phyloP scores from a whole-genome alignment of 2,888 invertebrate species.

The Nebria brevicollis region DNA sequence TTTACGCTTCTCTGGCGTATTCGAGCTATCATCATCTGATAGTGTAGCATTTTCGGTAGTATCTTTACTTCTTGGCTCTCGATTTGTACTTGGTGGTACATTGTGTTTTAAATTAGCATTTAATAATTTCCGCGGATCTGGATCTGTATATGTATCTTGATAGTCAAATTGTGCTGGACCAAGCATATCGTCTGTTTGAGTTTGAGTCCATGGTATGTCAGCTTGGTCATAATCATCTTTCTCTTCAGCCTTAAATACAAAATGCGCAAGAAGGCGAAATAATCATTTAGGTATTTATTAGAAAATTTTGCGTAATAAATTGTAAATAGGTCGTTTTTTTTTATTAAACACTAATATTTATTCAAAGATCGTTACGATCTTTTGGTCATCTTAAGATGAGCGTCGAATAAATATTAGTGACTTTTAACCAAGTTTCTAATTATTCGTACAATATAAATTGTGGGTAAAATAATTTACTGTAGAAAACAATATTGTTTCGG shows the following conservation, averaged over 20 bases:
- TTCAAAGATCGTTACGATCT: too few relatives aligned
- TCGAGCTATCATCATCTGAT: conserved; percentile 28
- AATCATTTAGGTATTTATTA: neutral
- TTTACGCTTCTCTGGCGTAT: conserved; percentile 47
- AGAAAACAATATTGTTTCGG: too few relatives aligned
- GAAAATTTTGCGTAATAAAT: neutral
- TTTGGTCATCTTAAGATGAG: too few relatives aligned
- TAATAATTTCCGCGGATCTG: conserved; percentile 15
- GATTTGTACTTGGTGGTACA: conserved; percentile 48
- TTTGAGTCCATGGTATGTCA: conserved; percentile 28
- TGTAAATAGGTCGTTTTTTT: too few relatives aligned
- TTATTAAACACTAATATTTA: too few relatives aligned
- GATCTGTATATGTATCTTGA: conserved; percentile 31
- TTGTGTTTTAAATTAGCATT: conserved; percentile 26
- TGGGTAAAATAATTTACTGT: too few relatives aligned
- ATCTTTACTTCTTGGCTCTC: conserved; percentile 59
- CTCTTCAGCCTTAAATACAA: conserved; percentile 25
- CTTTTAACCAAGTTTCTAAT: too few relatives aligned
- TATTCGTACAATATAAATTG: too few relatives aligned
- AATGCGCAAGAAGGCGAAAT: neutral
- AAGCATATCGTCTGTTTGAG: conserved; percentile 28
- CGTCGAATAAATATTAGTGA: too few relatives aligned
- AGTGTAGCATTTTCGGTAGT: conserved; percentile 16
- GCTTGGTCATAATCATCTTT: conserved; percentile 43
- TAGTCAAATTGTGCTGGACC: conserved; percentile 38